Base-by-base conservation (phyloP, 2,113 vertebrate genomes). In the Daboia siamensis region DNA sequence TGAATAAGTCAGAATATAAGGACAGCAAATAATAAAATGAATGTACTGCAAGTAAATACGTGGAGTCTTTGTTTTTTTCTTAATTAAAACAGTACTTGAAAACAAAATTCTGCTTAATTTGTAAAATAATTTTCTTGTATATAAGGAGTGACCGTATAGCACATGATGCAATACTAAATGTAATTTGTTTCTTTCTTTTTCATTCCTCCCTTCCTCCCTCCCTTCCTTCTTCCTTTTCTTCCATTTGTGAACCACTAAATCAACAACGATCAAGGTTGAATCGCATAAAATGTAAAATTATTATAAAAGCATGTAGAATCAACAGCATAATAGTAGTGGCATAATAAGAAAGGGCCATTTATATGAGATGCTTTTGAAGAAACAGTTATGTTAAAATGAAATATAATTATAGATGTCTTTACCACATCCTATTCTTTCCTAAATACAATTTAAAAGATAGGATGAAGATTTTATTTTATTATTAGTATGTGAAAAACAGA, bases 11-110 rank as follows among this genome's bases (percentile, higher is more conserved):
- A 92, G 94, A 96, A 94, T 91, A 96, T 95, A 96, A 97, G 92
- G 96, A 93, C 93, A 93, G 94, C 39, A 94, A 95, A 89, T 92
- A 95, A 96, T 59, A 92, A 95, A 97, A 95, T 88, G 95, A 95
- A 90, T 39, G 92, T 95, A 12, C 55, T 6, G 2, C 94, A 96
- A 94, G 90, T 92, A 93, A 96, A 94, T 94, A 95, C 93, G 86
- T 94, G 93, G 94, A 57, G 89, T 93, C 90, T 91, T 94, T 92
- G 9, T 56, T 15, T 7, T 51, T 12, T 21, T 23, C 1, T 85
- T 90, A 93, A 93, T 90, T 92, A 74, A 0, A 93, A 94, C 26
- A 20, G 86, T 94, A 95, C 90, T 95, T 94, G 96, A 94, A 95
- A 94, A 96, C 94, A 95, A 97, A 95, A 92, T 69, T 0, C 90